Conservation (phyloP, 2,888 invertebrate species). For the Oscheius sp. region DNA sequence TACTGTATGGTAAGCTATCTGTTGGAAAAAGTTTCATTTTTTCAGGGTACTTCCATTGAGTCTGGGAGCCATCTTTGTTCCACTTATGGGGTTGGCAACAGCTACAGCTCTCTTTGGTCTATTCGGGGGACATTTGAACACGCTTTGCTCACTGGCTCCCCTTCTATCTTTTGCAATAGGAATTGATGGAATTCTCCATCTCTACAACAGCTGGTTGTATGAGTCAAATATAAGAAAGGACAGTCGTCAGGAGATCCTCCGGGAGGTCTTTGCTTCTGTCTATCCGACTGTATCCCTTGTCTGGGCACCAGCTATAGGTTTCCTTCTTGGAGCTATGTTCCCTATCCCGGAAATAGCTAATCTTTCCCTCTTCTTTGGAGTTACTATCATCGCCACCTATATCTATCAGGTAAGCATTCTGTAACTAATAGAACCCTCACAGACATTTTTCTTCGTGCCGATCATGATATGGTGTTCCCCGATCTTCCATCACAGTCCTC, state of each 20-base stretch:
- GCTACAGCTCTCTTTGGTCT: conserved; percentile 35
- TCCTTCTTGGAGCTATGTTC: conserved; percentile 34
- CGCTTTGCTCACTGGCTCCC: conserved; percentile 44
- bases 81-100: conserved; percentile 32
- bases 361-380: conserved; percentile 41
- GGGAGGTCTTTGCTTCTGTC: conserved; percentile 27
- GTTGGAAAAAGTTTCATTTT: not conserved
- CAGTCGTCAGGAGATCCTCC: not conserved
- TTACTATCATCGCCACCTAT: conserved; percentile 30
- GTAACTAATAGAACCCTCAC: not conserved
- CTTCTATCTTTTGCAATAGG: conserved; percentile 36
- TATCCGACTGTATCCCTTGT: conserved; percentile 45
- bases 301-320: conserved; percentile 36
- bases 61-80: conserved; percentile 28
- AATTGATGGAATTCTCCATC: conserved; percentile 16
- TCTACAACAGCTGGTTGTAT: conserved; percentile 26
- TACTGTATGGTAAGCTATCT: conserved; percentile 5
- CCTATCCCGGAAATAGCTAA: conserved; percentile 43
- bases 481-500: not conserved
- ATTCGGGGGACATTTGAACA: conserved; percentile 38
- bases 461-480: conserved; percentile 25
- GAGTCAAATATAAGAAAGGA: conserved; percentile 21
- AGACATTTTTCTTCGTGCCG: conserved; percentile 47
- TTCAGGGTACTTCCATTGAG: conserved; percentile 12
- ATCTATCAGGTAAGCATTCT: conserved; percentile 36